A percentile compares a stretch with the other conserved stretches of the same genome.
Conservation (phyloP, 1,140 invertebrate genomes). For the Phocides pigmalion region DNA sequence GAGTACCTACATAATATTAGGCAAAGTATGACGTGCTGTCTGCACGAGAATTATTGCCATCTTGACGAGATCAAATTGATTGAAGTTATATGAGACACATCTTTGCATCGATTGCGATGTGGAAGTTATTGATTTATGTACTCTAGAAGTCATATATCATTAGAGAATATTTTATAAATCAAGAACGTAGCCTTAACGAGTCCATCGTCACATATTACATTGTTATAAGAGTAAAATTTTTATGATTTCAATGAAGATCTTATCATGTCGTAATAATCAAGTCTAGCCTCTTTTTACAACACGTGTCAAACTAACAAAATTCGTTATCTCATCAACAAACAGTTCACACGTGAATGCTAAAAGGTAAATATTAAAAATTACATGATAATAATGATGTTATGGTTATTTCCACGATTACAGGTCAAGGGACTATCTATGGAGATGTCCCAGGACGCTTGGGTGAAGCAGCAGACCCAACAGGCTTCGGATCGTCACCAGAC, state of each 20-base stretch:
- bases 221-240: too few species aligned
- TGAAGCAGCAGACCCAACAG: constrained; percentile 76
- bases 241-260: neutral
- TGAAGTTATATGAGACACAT: neutral
- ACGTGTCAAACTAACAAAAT: constrained; percentile 11
- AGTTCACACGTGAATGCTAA: neutral
- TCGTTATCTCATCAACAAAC: constrained; percentile 1
- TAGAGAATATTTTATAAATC: neutral
- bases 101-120: constrained; percentile 4
- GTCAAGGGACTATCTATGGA: constrained; percentile 80
- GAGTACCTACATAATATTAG: neutral
- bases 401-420: constrained; percentile 45
- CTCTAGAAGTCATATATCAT: neutral
- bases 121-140: constrained; percentile 11
- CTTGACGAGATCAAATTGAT: constrained; percentile 19
- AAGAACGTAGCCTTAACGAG: neutral
- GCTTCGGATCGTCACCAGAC: constrained; percentile 66
- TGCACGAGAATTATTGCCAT: constrained; percentile 15
- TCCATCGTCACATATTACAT: too few species aligned
- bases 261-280: constrained; percentile 3
- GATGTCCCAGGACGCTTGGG: constrained; percentile 78
- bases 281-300: neutral
- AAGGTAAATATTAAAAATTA: neutral
- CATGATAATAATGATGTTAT: neutral
- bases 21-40: constrained; percentile 14